Evolutionary conservation across 2,797 vertebrate genomes (phyloP), one percentile per base, ranked within the genome.

Genomic region (Eidolon dupreanum): DNA sequence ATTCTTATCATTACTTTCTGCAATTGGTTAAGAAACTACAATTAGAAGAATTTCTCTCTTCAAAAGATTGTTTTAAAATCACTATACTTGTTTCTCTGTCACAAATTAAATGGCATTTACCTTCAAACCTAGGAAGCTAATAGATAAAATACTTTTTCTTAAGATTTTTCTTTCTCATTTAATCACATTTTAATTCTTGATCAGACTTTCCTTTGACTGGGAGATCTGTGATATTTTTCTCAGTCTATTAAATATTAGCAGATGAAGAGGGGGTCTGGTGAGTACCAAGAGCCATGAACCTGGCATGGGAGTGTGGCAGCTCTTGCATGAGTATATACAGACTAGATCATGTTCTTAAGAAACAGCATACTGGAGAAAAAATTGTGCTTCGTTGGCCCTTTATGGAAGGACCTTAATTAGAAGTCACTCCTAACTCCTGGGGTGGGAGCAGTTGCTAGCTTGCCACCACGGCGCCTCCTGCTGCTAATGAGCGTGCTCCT

Each of bases 401-500:
- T 84, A 73, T 93, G 70, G 70, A 84, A 84, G 43, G 86, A 88
- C 97, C 36, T 59, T 95, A 88, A 83, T 88, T 96, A 92, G 92
- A 94, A 95, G 92, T 97, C 95, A 74, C 65, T 93, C n/a, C 63
- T 71, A 68, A 85, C 85, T 97, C 86, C 79, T 94, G 66, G 87
- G 59, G 43, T 95, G 94, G 88, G 81, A 97, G 63, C 66, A 43
- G 33, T 88, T 96, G 73, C 93, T 28, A 57, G n/a, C 59, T 70
- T 95, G 38, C 93, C 83, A 2, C 26, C 53, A 2, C 78, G 66
- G 84, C 61, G 94, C 94, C 83, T 96, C 84, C 88, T 88, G 79
- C 84, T 95, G 95, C 93, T 97, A 96, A 96, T 91, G 93, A 97
- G 90, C 81, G 43, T 93, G 86, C 89, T 89, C 86, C 93, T 93